These are phyloP conservation scores for Cheilosia vulpina DNA, from an alignment of 2,888 invertebrate species.

Conservation along the genomic window DNA sequence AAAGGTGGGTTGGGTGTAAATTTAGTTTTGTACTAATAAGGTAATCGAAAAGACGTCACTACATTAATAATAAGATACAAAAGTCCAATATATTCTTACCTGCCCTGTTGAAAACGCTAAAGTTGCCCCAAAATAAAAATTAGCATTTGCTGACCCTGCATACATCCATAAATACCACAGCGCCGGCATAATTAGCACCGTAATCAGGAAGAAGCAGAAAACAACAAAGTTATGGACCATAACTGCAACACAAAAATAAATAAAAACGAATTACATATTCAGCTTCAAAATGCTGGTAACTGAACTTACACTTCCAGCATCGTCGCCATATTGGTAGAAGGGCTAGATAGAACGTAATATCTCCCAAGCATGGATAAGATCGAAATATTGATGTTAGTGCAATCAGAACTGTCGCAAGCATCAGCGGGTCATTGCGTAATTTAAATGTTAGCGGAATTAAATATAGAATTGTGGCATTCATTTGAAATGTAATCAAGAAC, in stretches of 20 bases:
- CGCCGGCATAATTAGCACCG: conserved; percentile 95
- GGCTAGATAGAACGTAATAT: conserved; percentile 95
- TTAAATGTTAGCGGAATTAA: conserved; percentile 93
- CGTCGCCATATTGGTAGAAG: conserved; percentile 96
- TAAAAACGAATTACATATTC: too few species aligned
- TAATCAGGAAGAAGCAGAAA: conserved; percentile 94
- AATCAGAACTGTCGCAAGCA: conserved; percentile 91
- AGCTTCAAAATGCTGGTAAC: not conserved
- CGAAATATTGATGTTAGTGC: conserved; percentile 96
- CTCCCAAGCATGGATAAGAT: conserved; percentile 98
- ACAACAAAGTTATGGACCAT: conserved; percentile 98
- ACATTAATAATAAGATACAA: too few species aligned
- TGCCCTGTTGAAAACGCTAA: conserved; percentile 96
- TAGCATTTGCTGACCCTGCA: conserved; percentile 98
- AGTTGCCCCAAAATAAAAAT: conserved; percentile 99
- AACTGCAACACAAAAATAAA: conserved; percentile 84
- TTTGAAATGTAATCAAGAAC: conserved; percentile 98
- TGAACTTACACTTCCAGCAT: conserved; percentile 90
- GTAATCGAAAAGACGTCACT: too few species aligned
- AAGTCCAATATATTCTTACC: conserved; percentile 80
- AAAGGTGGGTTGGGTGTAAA: too few species aligned
- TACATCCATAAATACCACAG: conserved; percentile 99
- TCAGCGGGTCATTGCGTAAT: conserved; percentile 90
- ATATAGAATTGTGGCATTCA: conserved; percentile 96
- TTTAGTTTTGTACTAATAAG: too few species aligned